These are phyloP conservation scores for Gopherus evgoodei DNA, from an alignment of 2,113 vertebrate genomes.

Conservation along the genomic window DNA sequence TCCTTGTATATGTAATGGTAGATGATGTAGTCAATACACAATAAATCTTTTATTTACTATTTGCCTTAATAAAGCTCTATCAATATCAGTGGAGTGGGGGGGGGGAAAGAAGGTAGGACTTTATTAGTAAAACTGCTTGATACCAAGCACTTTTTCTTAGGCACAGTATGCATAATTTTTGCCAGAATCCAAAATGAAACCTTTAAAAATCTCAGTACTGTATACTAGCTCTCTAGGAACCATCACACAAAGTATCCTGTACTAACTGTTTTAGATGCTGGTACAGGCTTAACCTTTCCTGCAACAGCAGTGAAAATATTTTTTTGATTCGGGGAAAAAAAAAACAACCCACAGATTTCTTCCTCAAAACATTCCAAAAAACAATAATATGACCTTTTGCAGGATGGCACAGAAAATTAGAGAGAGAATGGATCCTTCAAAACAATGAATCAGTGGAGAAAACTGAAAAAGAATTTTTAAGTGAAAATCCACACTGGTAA, in stretches of 20 bases:
- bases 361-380: constrained; percentile 16
- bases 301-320: constrained; percentile 46
- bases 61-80: constrained; percentile 50
- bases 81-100: background rate
- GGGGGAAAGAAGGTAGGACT: constrained; percentile 52
- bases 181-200: constrained; percentile 23
- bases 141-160: constrained; percentile 47
- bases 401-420: background rate
- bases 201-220: background rate
- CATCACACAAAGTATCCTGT: background rate
- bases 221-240: background rate
- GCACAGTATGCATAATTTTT: constrained; percentile 11
- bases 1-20: background rate
- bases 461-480: constrained; percentile 26
- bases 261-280: background rate
- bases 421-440: constrained; percentile 52
- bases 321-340: background rate
- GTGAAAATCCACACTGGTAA: constrained; percentile 28
- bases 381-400: constrained; percentile 20
- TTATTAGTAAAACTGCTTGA: constrained; percentile 64
- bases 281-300: constrained; percentile 39
- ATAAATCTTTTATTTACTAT: constrained; percentile 65
- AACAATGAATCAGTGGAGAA: constrained; percentile 41
- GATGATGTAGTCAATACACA: constrained; percentile 33
- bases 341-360: background rate